Evolutionary conservation across 2,888 invertebrate genomes (phyloP), one percentile per base, ranked within the genome.

Genomic region (Lycia hirtaria): DNA sequence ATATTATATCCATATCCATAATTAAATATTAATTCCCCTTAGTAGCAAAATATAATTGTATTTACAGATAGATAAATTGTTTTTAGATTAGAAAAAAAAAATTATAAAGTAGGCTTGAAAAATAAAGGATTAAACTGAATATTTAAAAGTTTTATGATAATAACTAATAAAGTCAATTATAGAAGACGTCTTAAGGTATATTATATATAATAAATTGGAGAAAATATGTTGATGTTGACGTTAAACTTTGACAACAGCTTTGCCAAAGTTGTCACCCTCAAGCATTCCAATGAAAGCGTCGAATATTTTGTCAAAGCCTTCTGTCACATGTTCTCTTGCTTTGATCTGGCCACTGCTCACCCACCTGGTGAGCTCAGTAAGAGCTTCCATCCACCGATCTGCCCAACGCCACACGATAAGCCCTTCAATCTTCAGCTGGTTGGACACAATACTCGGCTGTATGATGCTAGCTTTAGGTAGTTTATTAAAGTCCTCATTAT

Each of bases 301-400:
- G 26, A 93, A 94, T 78, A 94, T 86, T 44, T 95, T 95, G 49
- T 95, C 94, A 71, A 96, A 96, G 3, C 95, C 96, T 60, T 94
- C 92, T 0, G 94, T 94, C 0, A 94, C 78, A 1, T 95, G 95
- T 81, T 96, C 96, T 26, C 83, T 86, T 50, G 93, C 93, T 65
- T 93, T 92, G 15, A 96, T 68, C 78, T 95, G 94, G 0, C 45
- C 45, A n/a, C 19, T 33, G 22, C 4, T 83, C 56, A 95, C 91
- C 94, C 94, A 95, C 51, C 92, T 76, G 4, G 88, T 67, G 63
- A 95, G 92, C 64, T 94, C 89, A 1, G 80, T 68, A 22, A 94
- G 88, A 0, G 94, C 95, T 71, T 95, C 94, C 1, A 74, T 66
- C 93, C 93, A 94, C 35, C 92, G 85, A 15, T 92, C 80, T 10